A percentile compares a stretch with the other conserved stretches of the same genome.
Evolutionary conservation across 2,888 invertebrate species (phyloP).

Genomic region (Caenorhabditis virilis): DNA sequence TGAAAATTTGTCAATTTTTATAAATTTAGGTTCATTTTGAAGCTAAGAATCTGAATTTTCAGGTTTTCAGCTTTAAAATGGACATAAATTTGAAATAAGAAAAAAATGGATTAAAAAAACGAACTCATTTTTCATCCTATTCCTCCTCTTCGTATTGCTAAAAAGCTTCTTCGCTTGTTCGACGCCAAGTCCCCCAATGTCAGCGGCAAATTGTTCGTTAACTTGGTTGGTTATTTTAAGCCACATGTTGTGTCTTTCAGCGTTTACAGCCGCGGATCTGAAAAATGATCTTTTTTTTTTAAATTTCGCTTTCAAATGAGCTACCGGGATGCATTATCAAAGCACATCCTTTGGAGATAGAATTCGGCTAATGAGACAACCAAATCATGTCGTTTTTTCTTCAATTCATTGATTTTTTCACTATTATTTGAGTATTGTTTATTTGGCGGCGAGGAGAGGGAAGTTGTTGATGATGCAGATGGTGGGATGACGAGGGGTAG

Average conservation of each 20-base stretch:
- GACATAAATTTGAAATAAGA: too few species aligned
- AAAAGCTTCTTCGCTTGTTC: constrained; percentile 43
- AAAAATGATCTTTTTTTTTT: neutral
- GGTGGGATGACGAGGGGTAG: neutral
- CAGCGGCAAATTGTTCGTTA: constrained; percentile 18
- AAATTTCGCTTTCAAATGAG: neutral
- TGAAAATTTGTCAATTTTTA: too few species aligned
- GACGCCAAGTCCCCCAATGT: constrained; percentile 16
- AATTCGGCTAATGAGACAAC: constrained; percentile 27
- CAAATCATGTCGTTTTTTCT: constrained; percentile 38
- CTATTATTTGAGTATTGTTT: neutral
- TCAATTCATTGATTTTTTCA: constrained; percentile 9
- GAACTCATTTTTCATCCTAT: neutral
- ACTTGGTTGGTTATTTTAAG: constrained; percentile 25
- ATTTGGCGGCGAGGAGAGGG: constrained; percentile 1
- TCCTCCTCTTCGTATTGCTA: constrained; percentile 40
- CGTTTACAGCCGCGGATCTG: constrained; percentile 27
- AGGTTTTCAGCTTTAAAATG: too few species aligned
- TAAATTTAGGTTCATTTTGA: too few species aligned
- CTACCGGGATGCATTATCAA: constrained; percentile 31
- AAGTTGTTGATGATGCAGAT: neutral
- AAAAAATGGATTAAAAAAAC: too few species aligned
- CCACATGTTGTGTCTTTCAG: constrained; percentile 39
- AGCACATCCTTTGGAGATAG: constrained; percentile 36
- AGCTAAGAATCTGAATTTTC: too few species aligned